phyloP scores from a whole-genome alignment of 2,113 vertebrate species.

The Octodon degus region DNA sequence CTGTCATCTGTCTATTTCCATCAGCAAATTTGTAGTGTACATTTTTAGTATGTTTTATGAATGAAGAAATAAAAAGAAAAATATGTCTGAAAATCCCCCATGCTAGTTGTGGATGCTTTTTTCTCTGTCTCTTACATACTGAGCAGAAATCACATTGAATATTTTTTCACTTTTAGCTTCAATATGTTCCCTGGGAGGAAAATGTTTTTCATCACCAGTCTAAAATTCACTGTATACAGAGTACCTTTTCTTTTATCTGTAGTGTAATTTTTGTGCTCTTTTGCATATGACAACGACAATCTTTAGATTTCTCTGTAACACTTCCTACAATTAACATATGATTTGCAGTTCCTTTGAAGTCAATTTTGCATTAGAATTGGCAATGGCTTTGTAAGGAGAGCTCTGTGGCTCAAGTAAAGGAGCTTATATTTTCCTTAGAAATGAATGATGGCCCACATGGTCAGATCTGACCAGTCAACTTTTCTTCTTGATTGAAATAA shows the following conservation, averaged over 20 bases:
- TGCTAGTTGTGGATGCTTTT: background rate
- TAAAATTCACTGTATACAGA: conserved; percentile 23
- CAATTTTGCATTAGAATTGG: background rate
- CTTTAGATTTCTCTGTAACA: background rate
- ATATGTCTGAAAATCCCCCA: background rate
- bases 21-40: background rate
- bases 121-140: background rate
- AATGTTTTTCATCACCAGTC: conserved; percentile 31
- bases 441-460: background rate
- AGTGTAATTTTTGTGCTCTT: background rate
- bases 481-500: background rate
- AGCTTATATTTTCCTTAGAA: background rate
- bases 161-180: background rate
- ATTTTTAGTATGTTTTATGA: background rate
- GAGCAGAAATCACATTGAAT: background rate
- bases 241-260: background rate
- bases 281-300: background rate
- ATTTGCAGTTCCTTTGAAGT: background rate
- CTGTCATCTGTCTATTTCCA: background rate
- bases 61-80: background rate
- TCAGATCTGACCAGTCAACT: background rate
- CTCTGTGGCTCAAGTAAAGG: background rate
- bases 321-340: background rate
- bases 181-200: background rate
- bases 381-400: background rate